Percentiles rank a stretch among this genome's conserved stretches.
Conservation (phyloP, 2,113 vertebrate species). For the Benitochromis conjunctus region DNA sequence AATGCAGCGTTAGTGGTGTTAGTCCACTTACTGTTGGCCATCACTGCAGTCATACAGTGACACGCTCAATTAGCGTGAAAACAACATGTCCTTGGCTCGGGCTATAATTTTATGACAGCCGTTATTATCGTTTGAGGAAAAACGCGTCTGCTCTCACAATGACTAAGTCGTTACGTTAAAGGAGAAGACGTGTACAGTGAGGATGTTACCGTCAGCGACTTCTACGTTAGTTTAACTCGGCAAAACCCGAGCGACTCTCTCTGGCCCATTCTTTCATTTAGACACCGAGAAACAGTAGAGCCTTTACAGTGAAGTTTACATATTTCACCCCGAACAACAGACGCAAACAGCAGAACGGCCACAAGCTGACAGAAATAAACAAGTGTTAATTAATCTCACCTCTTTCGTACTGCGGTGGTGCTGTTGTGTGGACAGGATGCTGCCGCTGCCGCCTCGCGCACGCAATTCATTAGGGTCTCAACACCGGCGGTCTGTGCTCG, state of each 20-base stretch:
- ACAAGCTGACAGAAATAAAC: not conserved
- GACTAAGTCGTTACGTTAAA: not conserved
- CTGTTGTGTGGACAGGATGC: slow-evolving; percentile 27
- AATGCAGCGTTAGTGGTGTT: not conserved
- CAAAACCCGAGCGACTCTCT: not conserved
- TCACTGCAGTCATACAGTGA: not conserved
- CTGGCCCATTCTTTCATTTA: not conserved
- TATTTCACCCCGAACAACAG: not conserved
- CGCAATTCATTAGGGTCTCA: slow-evolving; percentile 4
- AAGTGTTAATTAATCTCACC: slow-evolving; percentile 53
- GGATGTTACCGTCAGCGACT: not conserved
- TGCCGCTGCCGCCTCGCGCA: slow-evolving; percentile 15
- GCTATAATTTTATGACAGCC: not conserved
- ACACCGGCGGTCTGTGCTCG: not conserved
- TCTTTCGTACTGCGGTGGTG: slow-evolving; percentile 37
- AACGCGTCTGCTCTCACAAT: not conserved
- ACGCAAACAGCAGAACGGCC: not conserved
- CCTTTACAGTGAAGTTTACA: not conserved
- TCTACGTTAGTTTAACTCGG: not conserved
- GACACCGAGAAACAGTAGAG: not conserved
- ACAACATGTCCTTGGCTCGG: not conserved
- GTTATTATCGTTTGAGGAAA: not conserved
- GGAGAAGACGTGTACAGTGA: not conserved
- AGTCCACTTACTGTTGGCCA: not conserved
- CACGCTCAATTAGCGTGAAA: not conserved